Base-by-base conservation (phyloP, 2,888 invertebrate genomes). In the Leptodirus hochenwartii region DNA sequence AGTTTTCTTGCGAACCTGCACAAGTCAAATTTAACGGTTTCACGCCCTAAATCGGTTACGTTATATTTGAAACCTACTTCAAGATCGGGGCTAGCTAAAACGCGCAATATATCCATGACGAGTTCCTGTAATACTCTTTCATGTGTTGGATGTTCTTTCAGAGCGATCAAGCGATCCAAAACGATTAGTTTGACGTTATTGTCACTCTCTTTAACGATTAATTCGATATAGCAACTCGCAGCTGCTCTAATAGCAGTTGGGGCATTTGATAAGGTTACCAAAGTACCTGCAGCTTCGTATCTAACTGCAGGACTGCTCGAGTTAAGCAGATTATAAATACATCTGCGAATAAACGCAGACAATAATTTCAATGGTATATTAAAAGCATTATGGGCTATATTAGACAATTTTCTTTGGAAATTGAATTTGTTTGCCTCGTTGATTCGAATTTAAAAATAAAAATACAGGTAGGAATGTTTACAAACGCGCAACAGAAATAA, bases 121-220 rank as follows among this genome's bases (percentile, higher is more conserved):
- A 90, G 63, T 46, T 85, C 90, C 39, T 77, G 74, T 34, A 87
- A 66, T 11, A 88, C 84, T 39, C 84, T 74, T 47, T 88, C 90
- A 53, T 81, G 82, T 29, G 69, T 67, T 12, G 81, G 77, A 44
- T 75, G 69, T 37, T 80, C 85, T 38, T 79, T 77, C 52, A 98
- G 67, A 2, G 82, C 81, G 40, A 87, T 77, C 37, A 99, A 62
- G 12, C 95, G 72, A 47, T 93, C 95, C 45, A 98, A 62, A 5
- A 98, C 96, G 43, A 99, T 99, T 33, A 99, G 63, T 61, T 99
- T 98, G 10, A 99, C 96, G 61, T 99, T 98, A 61, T 99, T 98
- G 57, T 98, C 98, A 56, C 93, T 93, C 55, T 98, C 98, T 56
- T 96, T 98, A n/a, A 96, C 82, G 36, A 98, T 90, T 41, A 99